Conservation (phyloP, 2,113 vertebrate species). For the Apteryx mantelli region DNA sequence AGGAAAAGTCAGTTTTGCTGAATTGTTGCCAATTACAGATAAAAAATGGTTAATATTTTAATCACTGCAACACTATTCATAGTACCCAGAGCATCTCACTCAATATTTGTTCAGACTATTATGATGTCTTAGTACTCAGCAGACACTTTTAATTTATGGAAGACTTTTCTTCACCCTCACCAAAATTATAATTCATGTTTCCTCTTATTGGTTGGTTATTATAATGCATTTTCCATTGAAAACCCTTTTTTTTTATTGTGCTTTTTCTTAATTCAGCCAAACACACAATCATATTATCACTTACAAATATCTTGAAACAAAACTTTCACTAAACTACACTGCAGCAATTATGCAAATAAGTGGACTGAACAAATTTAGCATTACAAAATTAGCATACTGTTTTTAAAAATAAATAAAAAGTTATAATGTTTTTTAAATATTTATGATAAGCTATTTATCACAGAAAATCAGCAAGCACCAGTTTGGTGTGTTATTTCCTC, state of each 20-base stretch:
- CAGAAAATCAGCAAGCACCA: conserved; percentile 25
- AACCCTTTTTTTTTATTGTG: background rate
- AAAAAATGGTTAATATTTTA: conserved; percentile 30
- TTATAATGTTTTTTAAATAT: conserved; percentile 65
- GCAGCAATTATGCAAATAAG: conserved; percentile 59
- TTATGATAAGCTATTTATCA: conserved; percentile 56
- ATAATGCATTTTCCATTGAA: conserved; percentile 1
- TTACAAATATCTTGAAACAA: conserved; percentile 52
- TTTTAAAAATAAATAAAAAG: conserved; percentile 58
- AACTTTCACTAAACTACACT: conserved; percentile 30
- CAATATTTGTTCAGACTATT: background rate
- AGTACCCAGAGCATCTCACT: background rate
- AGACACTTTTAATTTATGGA: conserved; percentile 10
- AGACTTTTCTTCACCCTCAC: background rate
- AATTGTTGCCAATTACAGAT: background rate
- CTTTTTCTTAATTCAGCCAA: background rate
- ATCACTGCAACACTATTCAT: conserved; percentile 1
- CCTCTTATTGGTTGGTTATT: conserved; percentile 32
- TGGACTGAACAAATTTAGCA: background rate
- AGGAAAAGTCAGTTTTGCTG: background rate
- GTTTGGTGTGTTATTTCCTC: conserved; percentile 8
- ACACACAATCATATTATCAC: conserved; percentile 5
- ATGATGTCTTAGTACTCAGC: background rate
- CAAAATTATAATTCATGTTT: background rate
- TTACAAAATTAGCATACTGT: conserved; percentile 39